Conservation (phyloP, 2,113 vertebrate species). For the Rhinichthys klamathensis region DNA sequence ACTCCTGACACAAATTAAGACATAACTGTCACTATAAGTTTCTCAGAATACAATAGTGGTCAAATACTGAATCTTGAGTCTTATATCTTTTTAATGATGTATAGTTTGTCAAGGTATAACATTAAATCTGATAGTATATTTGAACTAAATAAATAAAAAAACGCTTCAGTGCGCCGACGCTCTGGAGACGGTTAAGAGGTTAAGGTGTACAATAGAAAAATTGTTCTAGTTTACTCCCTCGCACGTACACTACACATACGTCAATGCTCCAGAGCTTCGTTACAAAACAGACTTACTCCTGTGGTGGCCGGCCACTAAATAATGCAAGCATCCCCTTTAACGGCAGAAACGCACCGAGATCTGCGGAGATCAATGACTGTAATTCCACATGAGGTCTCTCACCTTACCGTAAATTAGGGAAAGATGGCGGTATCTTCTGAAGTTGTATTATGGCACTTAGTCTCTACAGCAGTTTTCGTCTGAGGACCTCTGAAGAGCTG, state of each 20-base stretch:
- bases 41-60: too few species aligned
- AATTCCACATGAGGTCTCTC: slow-evolving; percentile 27
- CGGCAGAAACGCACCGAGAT: slow-evolving; percentile 64
- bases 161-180: too few species aligned
- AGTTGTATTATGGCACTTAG: slow-evolving; percentile 16
- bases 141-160: too few species aligned
- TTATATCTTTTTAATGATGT: too few species aligned
- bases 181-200: too few species aligned
- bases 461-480: background rate
- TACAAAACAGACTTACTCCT: slow-evolving; percentile 57
- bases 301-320: slow-evolving; percentile 65
- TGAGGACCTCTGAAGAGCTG: background rate
- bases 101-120: too few species aligned
- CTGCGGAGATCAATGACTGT: slow-evolving; percentile 50
- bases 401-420: slow-evolving; percentile 41
- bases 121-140: too few species aligned
- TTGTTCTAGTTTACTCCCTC: background rate
- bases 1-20: too few species aligned
- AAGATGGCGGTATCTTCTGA: slow-evolving; percentile 11
- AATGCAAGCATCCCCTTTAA: slow-evolving; percentile 61
- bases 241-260: background rate
- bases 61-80: too few species aligned
- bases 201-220: background rate
- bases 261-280: background rate
- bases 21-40: too few species aligned